A percentile compares a stretch with the other conserved stretches of the same genome.
Conservation (phyloP, 53 echinoderm and acorn worm species). For the Echinarachnius parma region DNA sequence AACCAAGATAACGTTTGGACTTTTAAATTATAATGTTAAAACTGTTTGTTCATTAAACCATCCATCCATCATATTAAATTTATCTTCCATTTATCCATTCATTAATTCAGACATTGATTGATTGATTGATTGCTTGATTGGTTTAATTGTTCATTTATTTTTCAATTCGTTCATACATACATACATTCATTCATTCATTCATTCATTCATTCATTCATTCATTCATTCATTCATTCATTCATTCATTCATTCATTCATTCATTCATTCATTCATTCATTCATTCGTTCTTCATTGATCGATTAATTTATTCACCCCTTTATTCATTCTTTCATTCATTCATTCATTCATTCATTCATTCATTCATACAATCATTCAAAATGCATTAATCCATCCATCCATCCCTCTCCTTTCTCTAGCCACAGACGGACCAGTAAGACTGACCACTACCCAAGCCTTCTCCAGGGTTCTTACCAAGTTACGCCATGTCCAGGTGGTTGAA, state of each 20-base stretch:
- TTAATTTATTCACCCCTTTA: too few species aligned
- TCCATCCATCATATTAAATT: too few species aligned
- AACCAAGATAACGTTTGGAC: too few species aligned
- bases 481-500: slow-evolving; percentile 29
- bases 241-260: not conserved
- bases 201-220: not conserved
- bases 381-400: not conserved
- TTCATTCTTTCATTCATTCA: not conserved
- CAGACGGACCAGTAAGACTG: slow-evolving; percentile 6
- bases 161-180: slow-evolving; percentile 14
- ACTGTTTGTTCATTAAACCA: too few species aligned
- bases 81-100: not conserved
- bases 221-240: not conserved
- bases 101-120: slow-evolving; percentile 1
- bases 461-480: slow-evolving; percentile 10
- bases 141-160: not conserved
- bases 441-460: slow-evolving; percentile 35
- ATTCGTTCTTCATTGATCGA: too few species aligned
- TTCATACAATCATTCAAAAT: not conserved
- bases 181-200: slow-evolving; percentile 6
- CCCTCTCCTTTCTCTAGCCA: slow-evolving; percentile 18
- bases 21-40: too few species aligned
- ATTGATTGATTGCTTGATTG: not conserved
- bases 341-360: not conserved
- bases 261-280: not conserved